Conservation (phyloP, 2,113 vertebrate genomes). For the Gallinago paraguaiae region DNA sequence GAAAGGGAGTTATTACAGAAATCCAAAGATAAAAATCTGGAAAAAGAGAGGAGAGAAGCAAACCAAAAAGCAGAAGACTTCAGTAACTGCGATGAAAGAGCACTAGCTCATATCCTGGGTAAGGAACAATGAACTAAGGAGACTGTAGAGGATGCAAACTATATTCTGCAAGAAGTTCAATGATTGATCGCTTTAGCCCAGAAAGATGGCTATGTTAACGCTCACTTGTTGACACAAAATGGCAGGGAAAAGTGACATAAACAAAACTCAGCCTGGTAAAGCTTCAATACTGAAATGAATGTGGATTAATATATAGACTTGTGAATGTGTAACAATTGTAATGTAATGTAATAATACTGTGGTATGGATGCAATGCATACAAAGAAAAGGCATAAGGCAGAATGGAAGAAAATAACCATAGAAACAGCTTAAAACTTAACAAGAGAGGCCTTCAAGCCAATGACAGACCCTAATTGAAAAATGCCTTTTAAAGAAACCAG, state of each 20-base stretch:
- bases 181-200: background rate
- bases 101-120: background rate
- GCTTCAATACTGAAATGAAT: background rate
- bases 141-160: background rate
- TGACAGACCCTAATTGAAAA: background rate
- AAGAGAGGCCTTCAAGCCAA: background rate
- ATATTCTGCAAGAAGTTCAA: background rate
- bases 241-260: background rate
- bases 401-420: background rate
- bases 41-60: background rate
- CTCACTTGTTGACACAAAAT: background rate
- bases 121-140: background rate
- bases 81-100: background rate
- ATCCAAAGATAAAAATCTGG: background rate
- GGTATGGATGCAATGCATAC: background rate
- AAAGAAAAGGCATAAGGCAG: background rate
- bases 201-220: background rate
- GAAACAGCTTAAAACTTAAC: background rate
- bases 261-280: background rate
- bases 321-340: background rate
- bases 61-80: background rate
- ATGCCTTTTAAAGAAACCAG: background rate
- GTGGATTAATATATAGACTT: background rate
- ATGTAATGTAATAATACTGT: background rate
- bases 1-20: background rate